These are phyloP conservation scores for Balanococcus diminutus DNA, from an alignment of 2,888 invertebrate genomes.

Conservation along the genomic window DNA sequence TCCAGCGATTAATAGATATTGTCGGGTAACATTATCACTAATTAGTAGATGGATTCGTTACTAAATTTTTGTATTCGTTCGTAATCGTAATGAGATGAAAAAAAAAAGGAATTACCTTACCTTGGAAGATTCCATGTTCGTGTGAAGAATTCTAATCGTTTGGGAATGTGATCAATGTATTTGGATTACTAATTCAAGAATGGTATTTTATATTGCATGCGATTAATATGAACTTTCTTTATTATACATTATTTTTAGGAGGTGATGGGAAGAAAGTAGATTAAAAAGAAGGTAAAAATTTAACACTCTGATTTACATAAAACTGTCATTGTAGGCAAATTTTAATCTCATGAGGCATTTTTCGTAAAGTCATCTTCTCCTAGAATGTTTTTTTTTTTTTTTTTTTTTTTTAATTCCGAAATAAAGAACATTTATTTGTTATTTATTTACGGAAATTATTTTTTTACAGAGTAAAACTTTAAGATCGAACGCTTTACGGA, in stretches of 20 bases:
- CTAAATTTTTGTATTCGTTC: not conserved
- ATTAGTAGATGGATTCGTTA: not conserved
- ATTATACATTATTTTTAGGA: not conserved
- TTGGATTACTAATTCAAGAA: not conserved
- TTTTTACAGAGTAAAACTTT: constrained; percentile 34
- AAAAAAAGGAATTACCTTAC: too few relatives aligned
- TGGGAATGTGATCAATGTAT: not conserved
- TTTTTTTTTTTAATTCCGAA: not conserved
- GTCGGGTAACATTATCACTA: not conserved
- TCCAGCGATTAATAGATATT: constrained; percentile 9
- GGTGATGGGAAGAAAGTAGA: not conserved
- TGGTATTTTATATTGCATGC: not conserved
- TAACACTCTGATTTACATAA: not conserved
- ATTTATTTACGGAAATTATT: not conserved
- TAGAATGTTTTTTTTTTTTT: not conserved
- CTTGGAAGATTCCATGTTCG: not conserved
- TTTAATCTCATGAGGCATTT: not conserved
- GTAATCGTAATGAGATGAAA: not conserved
- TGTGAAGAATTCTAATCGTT: not conserved
- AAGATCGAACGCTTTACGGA: not conserved
- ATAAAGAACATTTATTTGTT: not conserved
- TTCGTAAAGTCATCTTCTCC: not conserved
- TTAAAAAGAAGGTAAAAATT: not conserved
- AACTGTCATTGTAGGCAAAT: constrained; percentile 33
- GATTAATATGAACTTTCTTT: not conserved